Conservation (phyloP, 2,797 vertebrate genomes). For the Vultur gryphus region DNA sequence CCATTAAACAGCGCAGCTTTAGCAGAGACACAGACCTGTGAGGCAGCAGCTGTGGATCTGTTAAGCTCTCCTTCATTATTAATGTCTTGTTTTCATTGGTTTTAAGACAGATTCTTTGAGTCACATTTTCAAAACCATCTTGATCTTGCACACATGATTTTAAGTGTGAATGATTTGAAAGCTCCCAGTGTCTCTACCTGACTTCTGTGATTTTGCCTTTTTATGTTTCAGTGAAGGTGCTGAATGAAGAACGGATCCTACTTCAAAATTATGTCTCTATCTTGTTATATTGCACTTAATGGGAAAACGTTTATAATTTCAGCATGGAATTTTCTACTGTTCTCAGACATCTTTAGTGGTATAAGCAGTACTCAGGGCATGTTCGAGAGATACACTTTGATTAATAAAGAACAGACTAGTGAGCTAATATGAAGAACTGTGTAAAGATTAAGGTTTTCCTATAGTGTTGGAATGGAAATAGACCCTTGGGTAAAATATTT, state of each 20-base stretch:
- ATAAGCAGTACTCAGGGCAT: not conserved
- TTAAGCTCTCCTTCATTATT: not conserved
- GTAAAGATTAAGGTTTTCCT: conserved; percentile 28
- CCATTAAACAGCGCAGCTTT: conserved; percentile 19
- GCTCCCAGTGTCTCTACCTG: not conserved
- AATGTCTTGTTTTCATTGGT: not conserved
- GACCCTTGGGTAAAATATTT: conserved; percentile 16
- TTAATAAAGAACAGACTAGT: not conserved
- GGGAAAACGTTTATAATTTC: not conserved
- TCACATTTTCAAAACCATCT: not conserved
- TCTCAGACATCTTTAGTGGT: not conserved
- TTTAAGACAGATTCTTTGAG: not conserved
- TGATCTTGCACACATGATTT: not conserved
- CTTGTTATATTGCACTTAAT: not conserved
- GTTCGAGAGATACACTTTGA: not conserved
- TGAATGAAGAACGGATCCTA: not conserved
- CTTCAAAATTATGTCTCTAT: not conserved
- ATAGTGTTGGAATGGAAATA: not conserved
- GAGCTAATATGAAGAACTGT: not conserved
- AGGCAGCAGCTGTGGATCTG: not conserved
- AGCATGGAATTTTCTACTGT: not conserved
- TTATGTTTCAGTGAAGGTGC: not conserved
- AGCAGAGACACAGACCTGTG: not conserved
- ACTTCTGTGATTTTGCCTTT: not conserved
- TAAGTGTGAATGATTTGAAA: not conserved